Evolutionary conservation across 2,113 vertebrate species (phyloP), one percentile per base, ranked within the genome.

Genomic region (Semnornis frantzii): DNA sequence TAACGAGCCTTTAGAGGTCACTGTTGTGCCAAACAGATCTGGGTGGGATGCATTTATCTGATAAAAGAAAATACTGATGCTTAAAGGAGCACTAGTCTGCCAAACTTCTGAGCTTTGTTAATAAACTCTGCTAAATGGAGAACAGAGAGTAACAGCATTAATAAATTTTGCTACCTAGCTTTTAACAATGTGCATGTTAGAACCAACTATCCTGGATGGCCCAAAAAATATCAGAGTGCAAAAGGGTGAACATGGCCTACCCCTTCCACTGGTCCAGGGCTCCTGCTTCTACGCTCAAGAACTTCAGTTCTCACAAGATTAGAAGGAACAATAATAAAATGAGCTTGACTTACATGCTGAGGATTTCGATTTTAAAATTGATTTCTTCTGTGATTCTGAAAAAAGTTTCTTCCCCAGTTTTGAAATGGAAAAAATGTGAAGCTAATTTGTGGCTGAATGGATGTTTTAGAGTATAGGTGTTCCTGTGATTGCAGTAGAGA

Each of bases 1-100:
- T 97, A 90, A 94, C 2, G 42, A 85, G 76, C 90, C 94, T 78
- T 97, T 91, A 88, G 95, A 96, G 88, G 95, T 95, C 97, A 92
- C 94, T 93, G 73, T 93, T 96, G 92, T 94, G 93, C 93, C 93
- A 95, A 96, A 83, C 72, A 93, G 87, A 73, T 33, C 58, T 27
- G 60, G 87, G 94, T 86, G 16, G 74, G 77, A 84, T 60, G 82
- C 34, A 68, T 79, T 97, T 90, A 63, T 88, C 93, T 78, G 94
- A 76, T 68, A 54, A 82, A 62, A 82, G 76, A 75, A 92, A 94
- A 96, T 3, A 66, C 6, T 2, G 14, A 11, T 50, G 30, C 74
- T 92, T 81, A 59, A 71, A 75, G 42, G 34, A 74, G 9, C 13
- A n/a, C 83, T 74, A 73, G 46, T n/a, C 74, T 42, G 34, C 63